These are phyloP conservation scores for Sarcophaga peregrina DNA, from an alignment of 1,140 invertebrate genomes.

Conservation along the genomic window DNA sequence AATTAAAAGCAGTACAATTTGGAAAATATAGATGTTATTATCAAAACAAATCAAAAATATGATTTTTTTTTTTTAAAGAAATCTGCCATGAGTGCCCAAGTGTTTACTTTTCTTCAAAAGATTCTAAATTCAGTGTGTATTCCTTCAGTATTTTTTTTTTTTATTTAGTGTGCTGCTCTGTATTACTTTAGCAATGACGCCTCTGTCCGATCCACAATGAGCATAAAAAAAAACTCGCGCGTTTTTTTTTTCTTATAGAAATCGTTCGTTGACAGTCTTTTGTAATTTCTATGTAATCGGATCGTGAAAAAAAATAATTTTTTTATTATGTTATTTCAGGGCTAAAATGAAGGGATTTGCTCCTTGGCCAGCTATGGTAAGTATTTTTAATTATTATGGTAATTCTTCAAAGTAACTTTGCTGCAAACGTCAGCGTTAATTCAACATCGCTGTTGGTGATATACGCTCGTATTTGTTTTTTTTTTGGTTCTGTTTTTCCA, in stretches of 20 bases:
- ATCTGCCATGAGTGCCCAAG: neutral
- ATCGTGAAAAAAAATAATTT: neutral
- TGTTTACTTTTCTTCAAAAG: neutral
- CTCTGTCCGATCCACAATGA: slow-evolving; percentile 1
- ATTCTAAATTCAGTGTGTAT: neutral
- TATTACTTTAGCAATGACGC: neutral
- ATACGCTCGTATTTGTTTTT: neutral
- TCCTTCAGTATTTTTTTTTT: neutral
- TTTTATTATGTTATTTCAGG: slow-evolving; percentile 75
- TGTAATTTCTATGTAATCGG: neutral
- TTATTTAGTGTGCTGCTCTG: neutral
- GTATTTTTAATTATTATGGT: slow-evolving; percentile 64
- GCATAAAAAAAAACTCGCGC: slow-evolving; percentile 19
- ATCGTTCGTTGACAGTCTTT: neutral
- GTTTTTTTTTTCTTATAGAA: neutral
- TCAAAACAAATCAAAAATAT: slow-evolving; percentile 1
- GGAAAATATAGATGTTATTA: neutral
- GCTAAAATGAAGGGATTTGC: slow-evolving; percentile 96
- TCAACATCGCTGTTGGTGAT: neutral
- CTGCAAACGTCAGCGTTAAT: slow-evolving; percentile 16
- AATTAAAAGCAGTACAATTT: neutral
- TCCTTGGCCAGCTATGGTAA: slow-evolving; percentile 92
- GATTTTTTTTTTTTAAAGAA: neutral
- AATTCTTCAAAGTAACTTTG: neutral
- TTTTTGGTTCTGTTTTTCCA: slow-evolving; percentile 46